Evolutionary conservation across 2,888 invertebrate genomes (phyloP), one percentile per base, ranked within the genome.

Genomic region (Panopea generosa): DNA sequence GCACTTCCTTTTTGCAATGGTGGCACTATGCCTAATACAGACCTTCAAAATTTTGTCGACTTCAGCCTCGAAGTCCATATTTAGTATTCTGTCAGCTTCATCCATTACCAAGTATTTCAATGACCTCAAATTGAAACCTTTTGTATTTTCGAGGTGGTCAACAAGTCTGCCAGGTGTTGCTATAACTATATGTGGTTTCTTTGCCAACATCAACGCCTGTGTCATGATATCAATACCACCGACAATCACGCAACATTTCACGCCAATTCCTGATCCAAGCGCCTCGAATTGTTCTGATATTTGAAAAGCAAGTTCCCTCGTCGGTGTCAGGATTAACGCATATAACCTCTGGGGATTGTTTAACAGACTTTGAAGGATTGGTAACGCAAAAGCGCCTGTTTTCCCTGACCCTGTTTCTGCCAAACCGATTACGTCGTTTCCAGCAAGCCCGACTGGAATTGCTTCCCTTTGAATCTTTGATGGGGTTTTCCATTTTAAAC

Each of bases 211-310:
- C 73, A 99, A 93, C 0, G 97, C 95, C 91, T 99, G 99, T 0
- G 97, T 96, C 90, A 97, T 96, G 98, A 99, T 99, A 91, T 99
- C 99, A 95, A 99, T 98, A 0, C 99, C 99, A 55, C 99, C 99
- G 2, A 99, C 99, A 89, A 99, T 96, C 0, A 99, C 99, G 63
- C 80, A 80, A 47, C 73, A 76, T 59, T 96, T 97, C 93, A 84
- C 66, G 87, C 90, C 99, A 91, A 99, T 97, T 76, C 95, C 95
- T 16, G 96, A 83, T 2, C 94, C 99, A 75, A 99, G 94, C 2
- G 99, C 99, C 92, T 98, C 97, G 94, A 99, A 98, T 91, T 99
- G 99, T 93, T 99, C 99, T 0, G 97, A 96, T 90, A 99, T 99
- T 93, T 99, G 99, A 92, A 98, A 98, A 2, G 99, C 99, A 88